Base-by-base conservation (phyloP, 2,113 vertebrate genomes). In the Bos indicus region DNA sequence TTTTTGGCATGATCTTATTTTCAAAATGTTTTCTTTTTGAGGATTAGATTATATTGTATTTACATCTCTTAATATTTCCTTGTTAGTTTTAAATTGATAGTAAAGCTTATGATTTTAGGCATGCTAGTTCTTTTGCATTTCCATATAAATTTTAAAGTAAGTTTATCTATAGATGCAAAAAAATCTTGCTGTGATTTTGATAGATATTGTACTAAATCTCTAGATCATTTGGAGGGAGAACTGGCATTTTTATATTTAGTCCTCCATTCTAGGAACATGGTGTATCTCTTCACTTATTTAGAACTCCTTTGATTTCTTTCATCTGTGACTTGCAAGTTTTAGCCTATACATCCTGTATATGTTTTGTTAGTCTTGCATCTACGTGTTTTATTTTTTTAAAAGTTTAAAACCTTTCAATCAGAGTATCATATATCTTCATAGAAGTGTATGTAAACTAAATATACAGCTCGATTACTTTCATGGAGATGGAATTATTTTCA, bases 41-140 rank as follows among this genome's bases (percentile, higher is more conserved):
- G 30, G 43, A 33, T 88, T 96, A 82, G 40, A 15, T 93, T 96
- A 82, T 80, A 59, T 92, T 94, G 91, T 89, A 85, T 88, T 96
- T 97, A 40, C 48, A 67, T 71, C 3, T 82, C 48, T 91, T 19
- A 88, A 3, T 67, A 86, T 87, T 92, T 96, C 40, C n/a, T 96
- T 77, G 17, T 82, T 96, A n/a, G 21, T 78, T 94, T 33, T 88
- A 83, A 93, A 36, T 93, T 90, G 51, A 80, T 94, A 28, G 60
- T 64, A 83, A 95, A 56, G 16, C 26, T 87, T 87, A 82, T 51
- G 19, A 80, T 90, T 95, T 91, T 91, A 93, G 48, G 51, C 77
- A 21, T 85, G 56, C 46, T 93, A 48, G 36, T 86, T 90, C 21
- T 26, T 90, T 93, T 87, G 15, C 8, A 46, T 83, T 83, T 78